Base-by-base conservation (phyloP, 2,888 invertebrate genomes). In the Elmis aenea region DNA sequence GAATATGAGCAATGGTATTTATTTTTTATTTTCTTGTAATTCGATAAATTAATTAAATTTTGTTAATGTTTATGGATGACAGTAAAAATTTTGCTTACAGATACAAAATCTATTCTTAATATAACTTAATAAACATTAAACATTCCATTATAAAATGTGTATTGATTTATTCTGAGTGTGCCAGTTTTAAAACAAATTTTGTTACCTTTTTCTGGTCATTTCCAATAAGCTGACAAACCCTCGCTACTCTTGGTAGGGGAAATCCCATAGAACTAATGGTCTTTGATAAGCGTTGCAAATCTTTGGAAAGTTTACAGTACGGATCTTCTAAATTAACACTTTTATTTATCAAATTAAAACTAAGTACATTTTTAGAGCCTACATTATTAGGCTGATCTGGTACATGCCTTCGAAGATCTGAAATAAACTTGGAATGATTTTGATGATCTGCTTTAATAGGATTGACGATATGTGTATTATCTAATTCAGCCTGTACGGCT, bases 201-300 rank as follows among this genome's bases (percentile, higher is more conserved):
- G 62, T 67, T 64, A 87, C 88, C 78, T 86, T 88, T 68, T 89
- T 91, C 67, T 91, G 86, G 71, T 89, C 83, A 61, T 74, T 75
- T 38, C 91, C 90, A 46, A 88, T 71, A 29, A 81, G 71, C 51
- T 80, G 77, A 50, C 85, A 84, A n/a, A 87, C 84, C 53, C 88
- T 77, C 3, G 85, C 82, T 10, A 88, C 89, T 63, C 88, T 77
- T 38, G 83, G 76, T 31, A 85, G 62, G 0, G 88, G 83, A 61
- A 94, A 94, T 1, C 94, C 94, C 93, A 94, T 94, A 42, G 80
- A 77, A 56, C 81, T 81, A 38, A 93, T 80, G 47, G 80, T 81
- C 56, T 76, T 75, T 32, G 84, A 86, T 57, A 88, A 71, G 21
- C 71, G 73, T 62, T 85, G 83, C 35, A 76, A 69, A 31, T 75